Percentiles rank a stretch among this genome's conserved stretches.
Conservation (phyloP, 2,888 invertebrate genomes). For the Blera fallax region DNA sequence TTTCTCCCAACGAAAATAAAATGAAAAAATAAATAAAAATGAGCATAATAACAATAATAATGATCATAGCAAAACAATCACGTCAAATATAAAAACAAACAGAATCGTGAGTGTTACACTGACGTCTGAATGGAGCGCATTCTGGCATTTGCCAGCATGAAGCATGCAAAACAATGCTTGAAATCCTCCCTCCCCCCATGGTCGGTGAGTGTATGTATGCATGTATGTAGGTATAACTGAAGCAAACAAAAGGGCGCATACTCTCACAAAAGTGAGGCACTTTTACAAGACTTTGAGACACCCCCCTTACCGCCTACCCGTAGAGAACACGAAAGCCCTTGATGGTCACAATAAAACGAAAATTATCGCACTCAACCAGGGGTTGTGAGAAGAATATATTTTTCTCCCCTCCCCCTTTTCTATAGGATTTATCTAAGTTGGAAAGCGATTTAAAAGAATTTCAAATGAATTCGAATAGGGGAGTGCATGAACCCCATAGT, state of each 20-base stretch:
- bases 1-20: not conserved
- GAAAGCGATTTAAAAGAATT: slow-evolving; percentile 36
- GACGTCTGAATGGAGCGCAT: slow-evolving; percentile 35
- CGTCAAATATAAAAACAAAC: slow-evolving; percentile 32
- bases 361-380: slow-evolving; percentile 63
- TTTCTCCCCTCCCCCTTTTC: slow-evolving; percentile 18
- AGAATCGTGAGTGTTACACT: slow-evolving; percentile 12
- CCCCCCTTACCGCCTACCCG: not conserved
- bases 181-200: not conserved
- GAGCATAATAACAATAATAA: slow-evolving; percentile 59
- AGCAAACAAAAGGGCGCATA: slow-evolving; percentile 58
- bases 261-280: slow-evolving; percentile 36
- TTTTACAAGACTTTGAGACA: slow-evolving; percentile 31
- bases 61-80: slow-evolving; percentile 61
- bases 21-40: slow-evolving; percentile 1
- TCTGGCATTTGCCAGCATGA: slow-evolving; percentile 41
- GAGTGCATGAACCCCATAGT: not conserved
- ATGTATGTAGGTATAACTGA: not conserved
- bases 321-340: slow-evolving; percentile 10
- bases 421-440: slow-evolving; percentile 34
- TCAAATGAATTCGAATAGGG: not conserved
- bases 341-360: slow-evolving; percentile 54
- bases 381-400: slow-evolving; percentile 10
- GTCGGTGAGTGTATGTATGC: not conserved
- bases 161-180: slow-evolving; percentile 49